Base-by-base conservation (phyloP, 2,888 invertebrate genomes). In the Venusia cambrica region DNA sequence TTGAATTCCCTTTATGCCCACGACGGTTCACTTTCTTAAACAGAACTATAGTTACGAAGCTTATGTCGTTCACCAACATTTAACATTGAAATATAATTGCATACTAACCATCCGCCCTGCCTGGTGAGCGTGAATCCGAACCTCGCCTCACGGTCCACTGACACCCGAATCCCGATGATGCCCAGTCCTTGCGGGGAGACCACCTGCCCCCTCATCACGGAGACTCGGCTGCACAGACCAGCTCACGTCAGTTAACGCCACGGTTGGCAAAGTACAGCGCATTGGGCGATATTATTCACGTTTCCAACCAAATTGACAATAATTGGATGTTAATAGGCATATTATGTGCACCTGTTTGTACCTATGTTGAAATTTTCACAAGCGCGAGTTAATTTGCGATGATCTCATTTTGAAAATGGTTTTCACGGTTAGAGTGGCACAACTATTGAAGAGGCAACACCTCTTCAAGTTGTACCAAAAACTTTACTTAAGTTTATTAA, bases 161-260 rank as follows among this genome's bases (percentile, higher is more conserved):
- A 96, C 38, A 99, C 98, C 55, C 98, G 91, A 73, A 99, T 98
- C 70, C 99, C 99, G 73, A 97, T 94, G 87, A 99, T 94, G 54
- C 98, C 97, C 55, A 97, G 92, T 49, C 97, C 97, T 87, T 97
- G 97, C 41, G 94, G 93, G 45, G 97, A 95, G 56, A 97, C 92
- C 69, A 99, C 98, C 88, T 96, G 95, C 56, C 99, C 99, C 70
- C 99, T 92, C 92, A 99, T 97, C 77, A 99, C 98, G 68, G 99
- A 97, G 66, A 97, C 98, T 77, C 98, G 97, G 89, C 99, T 99
- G 92, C 78, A 88, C 89, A 88, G 66, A 83, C 57, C 76, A 71
- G 48, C 64, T 64, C 62, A 66, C 62, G 67, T 84, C 71, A 83
- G 65, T 60, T 56, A 38, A 46, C 45, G 64, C 48, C 66, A 50